phyloP scores from a whole-genome alignment of 2,888 invertebrate species.

The Drosophila quinaria region DNA sequence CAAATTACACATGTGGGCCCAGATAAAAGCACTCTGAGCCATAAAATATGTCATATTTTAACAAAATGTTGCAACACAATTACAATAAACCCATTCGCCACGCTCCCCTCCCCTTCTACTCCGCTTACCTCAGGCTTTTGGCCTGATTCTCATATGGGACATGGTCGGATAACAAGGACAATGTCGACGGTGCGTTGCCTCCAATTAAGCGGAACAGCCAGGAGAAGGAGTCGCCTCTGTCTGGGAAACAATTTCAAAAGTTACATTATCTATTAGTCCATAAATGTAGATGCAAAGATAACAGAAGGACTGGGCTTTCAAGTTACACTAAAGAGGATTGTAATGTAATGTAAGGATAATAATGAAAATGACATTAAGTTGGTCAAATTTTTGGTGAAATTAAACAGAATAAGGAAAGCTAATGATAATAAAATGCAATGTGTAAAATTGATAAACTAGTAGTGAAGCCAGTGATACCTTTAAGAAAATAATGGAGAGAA shows the following conservation, averaged over 20 bases:
- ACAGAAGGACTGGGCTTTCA: slow-evolving; percentile 12
- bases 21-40: slow-evolving; percentile 81
- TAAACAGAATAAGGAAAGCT: background rate
- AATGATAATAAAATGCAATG: background rate
- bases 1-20: slow-evolving; percentile 70
- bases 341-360: background rate
- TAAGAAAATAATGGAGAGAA: background rate
- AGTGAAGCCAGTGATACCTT: background rate
- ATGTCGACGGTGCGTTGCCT: slow-evolving; percentile 31
- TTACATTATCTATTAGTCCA: slow-evolving; percentile 77
- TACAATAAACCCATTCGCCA: slow-evolving; percentile 83
- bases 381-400: background rate
- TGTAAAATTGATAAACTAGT: background rate
- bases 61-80: slow-evolving; percentile 79
- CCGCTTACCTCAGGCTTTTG: background rate
- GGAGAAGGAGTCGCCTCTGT: slow-evolving; percentile 29
- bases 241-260: slow-evolving; percentile 69
- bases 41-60: slow-evolving; percentile 85
- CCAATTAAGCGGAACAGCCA: slow-evolving; percentile 52
- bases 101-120: slow-evolving; percentile 26
- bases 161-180: slow-evolving; percentile 59
- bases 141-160: slow-evolving; percentile 75
- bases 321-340: slow-evolving; percentile 2
- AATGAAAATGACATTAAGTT: background rate
- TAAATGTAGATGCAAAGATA: slow-evolving; percentile 65